phyloP scores from a whole-genome alignment of 2,797 vertebrate genomes.

The Phalloptychus januarius region DNA sequence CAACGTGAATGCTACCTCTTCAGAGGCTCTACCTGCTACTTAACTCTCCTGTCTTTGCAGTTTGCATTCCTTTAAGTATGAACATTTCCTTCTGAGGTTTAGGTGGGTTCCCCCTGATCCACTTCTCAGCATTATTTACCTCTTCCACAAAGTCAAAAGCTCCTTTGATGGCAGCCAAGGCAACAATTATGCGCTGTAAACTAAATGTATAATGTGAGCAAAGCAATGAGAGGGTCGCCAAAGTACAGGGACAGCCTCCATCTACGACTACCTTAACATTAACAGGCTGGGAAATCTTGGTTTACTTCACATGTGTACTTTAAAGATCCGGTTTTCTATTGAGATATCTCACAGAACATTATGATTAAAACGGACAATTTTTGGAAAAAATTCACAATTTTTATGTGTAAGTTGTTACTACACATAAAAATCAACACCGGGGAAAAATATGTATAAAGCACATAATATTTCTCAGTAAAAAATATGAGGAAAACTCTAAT shows the following conservation, averaged over 20 bases:
- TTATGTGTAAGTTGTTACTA: background rate
- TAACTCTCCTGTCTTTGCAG: conserved; percentile 50
- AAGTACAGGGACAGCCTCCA: conserved; percentile 72
- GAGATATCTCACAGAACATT: conserved; percentile 16
- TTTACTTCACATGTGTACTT: conserved; percentile 50
- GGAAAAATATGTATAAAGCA: too few relatives aligned
- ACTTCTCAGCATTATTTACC: conserved; percentile 62
- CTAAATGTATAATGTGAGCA: conserved; percentile 67
- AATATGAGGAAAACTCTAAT: too few relatives aligned
- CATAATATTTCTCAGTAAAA: background rate
- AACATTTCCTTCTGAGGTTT: conserved; percentile 35
- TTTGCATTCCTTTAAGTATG: conserved; percentile 58
- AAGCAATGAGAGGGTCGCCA: conserved; percentile 65
- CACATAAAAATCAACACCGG: too few relatives aligned
- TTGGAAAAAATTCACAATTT: background rate
- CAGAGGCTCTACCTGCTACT: conserved; percentile 40
- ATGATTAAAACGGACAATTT: background rate
- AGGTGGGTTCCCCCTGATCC: conserved; percentile 42
- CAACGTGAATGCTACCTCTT: conserved; percentile 63
- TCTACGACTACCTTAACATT: conserved; percentile 8
- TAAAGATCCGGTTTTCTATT: conserved; percentile 40
- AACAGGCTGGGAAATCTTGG: conserved; percentile 54
- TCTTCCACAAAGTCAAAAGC: conserved; percentile 46
- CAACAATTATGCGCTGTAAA: conserved; percentile 80
- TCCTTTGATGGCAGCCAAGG: conserved; percentile 74